Evolutionary conservation across 2,113 vertebrate genomes (phyloP), one percentile per base, ranked within the genome.

Genomic region (Entelurus aequoreus): DNA sequence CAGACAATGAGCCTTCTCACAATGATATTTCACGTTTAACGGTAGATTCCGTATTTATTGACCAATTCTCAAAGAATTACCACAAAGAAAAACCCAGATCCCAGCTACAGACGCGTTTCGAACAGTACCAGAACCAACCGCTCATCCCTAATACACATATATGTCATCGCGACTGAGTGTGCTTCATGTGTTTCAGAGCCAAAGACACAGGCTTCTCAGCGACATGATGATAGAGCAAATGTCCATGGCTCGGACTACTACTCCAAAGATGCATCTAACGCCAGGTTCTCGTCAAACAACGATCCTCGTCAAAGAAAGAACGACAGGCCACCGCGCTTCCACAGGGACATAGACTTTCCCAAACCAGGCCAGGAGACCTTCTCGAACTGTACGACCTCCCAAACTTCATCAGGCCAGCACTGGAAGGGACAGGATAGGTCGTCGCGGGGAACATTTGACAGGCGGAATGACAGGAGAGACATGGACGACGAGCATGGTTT

Each of bases 281-380:
- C 75, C 76, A 93, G 89, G 78, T 90, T 92, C 54, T 55, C 90
- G 71, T 82, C 89, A 28, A 89, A 95, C 60, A 92, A 90, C 66
- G 94, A 96, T 61, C 86, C 87, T 59, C 91, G 93, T 47, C 93
- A 90, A 65, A 86, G 82, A 66, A 91, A 94, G 77, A 95, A 93
- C 51, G 95, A 98, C 77, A 92, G 94, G 69, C 94, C 95, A 0
- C 95, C 96, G 74, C 95, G 95, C 66, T 99, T 99, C 82, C 92
- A 95, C 85, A 92, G 83, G 78, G 97, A 98, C 64, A 79, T 78
- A 38, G 94, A 95, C 53, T 91, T 91, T 75, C 89, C 90, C 40
- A 94, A 92, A 68, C 91, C 93, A 42, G 65, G 82, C 74, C 88
- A 89, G 61, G 93, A 96, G 71, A 69, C 86, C 16, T 67, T 76